These are phyloP conservation scores for Dendrolimus kikuchii DNA, from an alignment of 1,140 invertebrate genomes.

Conservation along the genomic window DNA sequence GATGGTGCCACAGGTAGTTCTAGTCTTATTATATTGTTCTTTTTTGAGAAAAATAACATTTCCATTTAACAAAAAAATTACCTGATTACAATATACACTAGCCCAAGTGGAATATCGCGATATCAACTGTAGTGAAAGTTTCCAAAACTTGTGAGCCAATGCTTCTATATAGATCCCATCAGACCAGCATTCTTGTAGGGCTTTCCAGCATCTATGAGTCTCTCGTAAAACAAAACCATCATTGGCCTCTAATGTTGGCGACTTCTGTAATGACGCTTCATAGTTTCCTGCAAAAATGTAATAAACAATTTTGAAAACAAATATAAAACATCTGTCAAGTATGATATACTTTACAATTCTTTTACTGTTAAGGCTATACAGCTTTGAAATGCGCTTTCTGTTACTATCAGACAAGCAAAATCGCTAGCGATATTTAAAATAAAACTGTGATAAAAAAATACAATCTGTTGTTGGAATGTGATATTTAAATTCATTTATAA, in stretches of 20 bases:
- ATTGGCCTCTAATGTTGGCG: slow-evolving; percentile 32
- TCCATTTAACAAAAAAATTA: slow-evolving; percentile 11
- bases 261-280: slow-evolving; percentile 74
- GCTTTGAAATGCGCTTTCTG: no score
- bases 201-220: slow-evolving; percentile 73
- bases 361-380: no score
- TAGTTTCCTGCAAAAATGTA: slow-evolving; percentile 63
- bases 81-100: slow-evolving; percentile 52
- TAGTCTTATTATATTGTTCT: no score
- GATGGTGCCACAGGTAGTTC: no score
- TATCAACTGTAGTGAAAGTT: slow-evolving; percentile 86
- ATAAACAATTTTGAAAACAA: not conserved
- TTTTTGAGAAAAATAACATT: no score
- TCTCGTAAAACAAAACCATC: slow-evolving; percentile 69
- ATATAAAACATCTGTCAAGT: no score
- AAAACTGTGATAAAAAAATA: no score
- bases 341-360: no score
- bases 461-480: no score
- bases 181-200: slow-evolving; percentile 80
- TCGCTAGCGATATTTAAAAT: no score
- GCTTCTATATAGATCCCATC: slow-evolving; percentile 82
- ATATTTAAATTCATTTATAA: no score
- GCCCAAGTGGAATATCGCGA: slow-evolving; percentile 84
- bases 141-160: slow-evolving; percentile 89
- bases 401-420: no score